A percentile compares a stretch with the other conserved stretches of the same genome.
Conservation (phyloP, 2,113 vertebrate genomes). For the Andinoacara biseriatus region DNA sequence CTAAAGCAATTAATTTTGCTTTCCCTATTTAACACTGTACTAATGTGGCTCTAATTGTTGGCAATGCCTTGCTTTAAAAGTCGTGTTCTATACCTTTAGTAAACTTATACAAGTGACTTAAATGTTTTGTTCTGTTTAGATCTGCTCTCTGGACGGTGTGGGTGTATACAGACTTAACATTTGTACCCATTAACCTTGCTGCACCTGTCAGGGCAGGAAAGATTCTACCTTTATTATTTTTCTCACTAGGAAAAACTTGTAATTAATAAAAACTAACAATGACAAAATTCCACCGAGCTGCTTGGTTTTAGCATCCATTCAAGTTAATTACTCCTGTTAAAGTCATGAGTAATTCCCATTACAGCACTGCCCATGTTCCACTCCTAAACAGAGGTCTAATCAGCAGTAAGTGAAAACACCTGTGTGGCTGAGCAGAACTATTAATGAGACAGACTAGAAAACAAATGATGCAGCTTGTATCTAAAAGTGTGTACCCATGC, state of each 20-base stretch:
- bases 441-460: neutral
- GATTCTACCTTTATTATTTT: neutral
- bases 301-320: neutral
- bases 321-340: neutral
- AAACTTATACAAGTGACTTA: neutral
- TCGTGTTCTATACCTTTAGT: accelerated
- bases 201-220: neutral
- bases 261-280: neutral
- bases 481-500: neutral
- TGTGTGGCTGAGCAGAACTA: neutral
- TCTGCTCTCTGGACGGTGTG: neutral
- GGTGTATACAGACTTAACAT: neutral
- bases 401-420: constrained; percentile 10
- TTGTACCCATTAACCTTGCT: neutral
- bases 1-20: neutral
- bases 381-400: neutral
- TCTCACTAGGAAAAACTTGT: neutral
- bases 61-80: neutral
- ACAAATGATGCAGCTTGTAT: neutral
- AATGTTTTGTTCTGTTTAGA: neutral
- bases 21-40: neutral
- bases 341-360: neutral
- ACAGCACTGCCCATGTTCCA: neutral
- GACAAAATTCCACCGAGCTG: neutral
- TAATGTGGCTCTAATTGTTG: neutral